Percentiles rank a stretch among this genome's conserved stretches.
phyloP scores from a whole-genome alignment of 2,797 vertebrate species.

The Aphelocoma californica region DNA sequence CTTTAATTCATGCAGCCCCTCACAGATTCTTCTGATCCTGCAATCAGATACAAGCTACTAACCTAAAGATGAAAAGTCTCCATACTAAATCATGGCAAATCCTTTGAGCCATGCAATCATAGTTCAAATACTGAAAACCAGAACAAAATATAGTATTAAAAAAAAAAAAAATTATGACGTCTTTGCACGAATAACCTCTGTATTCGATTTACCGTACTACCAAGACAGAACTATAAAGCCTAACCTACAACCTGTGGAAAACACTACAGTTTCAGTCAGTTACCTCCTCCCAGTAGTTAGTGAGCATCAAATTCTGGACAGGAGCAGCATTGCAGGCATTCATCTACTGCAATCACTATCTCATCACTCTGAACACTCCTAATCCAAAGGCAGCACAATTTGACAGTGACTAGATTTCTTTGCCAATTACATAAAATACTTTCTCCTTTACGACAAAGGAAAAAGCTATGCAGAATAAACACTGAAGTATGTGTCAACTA shows the following conservation, averaged over 20 bases:
- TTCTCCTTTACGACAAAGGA: not conserved
- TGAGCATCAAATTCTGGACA: not conserved
- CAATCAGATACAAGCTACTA: not conserved
- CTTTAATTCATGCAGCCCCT: not conserved
- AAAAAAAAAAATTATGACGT: not conserved
- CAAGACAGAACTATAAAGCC: not conserved
- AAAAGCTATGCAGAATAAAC: not conserved
- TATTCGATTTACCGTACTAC: not conserved
- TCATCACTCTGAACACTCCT: not conserved
- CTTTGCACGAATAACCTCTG: not conserved
- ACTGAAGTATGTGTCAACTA: not conserved
- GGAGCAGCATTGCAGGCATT: not conserved
- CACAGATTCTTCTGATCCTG: not conserved
- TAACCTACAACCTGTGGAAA: not conserved
- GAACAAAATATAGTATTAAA: not conserved
- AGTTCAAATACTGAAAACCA: not conserved
- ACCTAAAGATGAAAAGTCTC: not conserved
- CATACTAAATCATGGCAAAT: not conserved
- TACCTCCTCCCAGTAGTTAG: not conserved
- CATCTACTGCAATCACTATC: not conserved
- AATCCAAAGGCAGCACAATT: not conserved
- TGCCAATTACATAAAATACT: not conserved
- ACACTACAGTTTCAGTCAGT: not conserved
- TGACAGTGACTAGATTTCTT: not conserved
- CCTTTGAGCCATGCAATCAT: not conserved